Percentiles rank a stretch among this genome's conserved stretches.
These are phyloP conservation scores for Rhimphoctona megacephalus DNA, from an alignment of 2,888 invertebrate genomes.

Conservation along the genomic window DNA sequence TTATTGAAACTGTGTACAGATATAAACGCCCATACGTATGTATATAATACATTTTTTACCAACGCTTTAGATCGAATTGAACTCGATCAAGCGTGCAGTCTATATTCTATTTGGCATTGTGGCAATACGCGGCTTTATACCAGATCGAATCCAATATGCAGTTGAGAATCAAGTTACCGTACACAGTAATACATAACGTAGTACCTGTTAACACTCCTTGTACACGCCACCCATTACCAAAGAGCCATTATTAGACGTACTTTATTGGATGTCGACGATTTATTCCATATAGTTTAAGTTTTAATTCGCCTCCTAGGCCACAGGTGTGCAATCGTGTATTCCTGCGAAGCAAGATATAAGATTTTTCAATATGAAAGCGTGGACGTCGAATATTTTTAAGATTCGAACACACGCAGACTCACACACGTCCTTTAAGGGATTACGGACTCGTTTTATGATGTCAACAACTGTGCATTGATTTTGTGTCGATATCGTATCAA, in stretches of 20 bases:
- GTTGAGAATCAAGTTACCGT: conserved; percentile 66
- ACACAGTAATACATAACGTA: conserved; percentile 58
- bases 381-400: conserved; percentile 48
- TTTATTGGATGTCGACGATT: conserved; percentile 63
- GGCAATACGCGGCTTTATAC: conserved; percentile 36
- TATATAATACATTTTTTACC: conserved; percentile 8
- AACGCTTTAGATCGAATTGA: conserved; percentile 2
- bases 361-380: conserved; percentile 49
- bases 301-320: conserved; percentile 31
- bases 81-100: conserved; percentile 63
- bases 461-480: background rate
- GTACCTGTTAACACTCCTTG: conserved; percentile 66
- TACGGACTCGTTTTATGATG: conserved; percentile 1
- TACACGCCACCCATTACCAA: conserved; percentile 61
- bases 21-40: background rate
- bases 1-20: conserved; percentile 47
- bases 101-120: conserved; percentile 65
- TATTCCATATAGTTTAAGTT: conserved; percentile 51
- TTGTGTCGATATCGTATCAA: background rate
- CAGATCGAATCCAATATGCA: conserved; percentile 24
- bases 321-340: background rate
- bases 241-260: conserved; percentile 65
- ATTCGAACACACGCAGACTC: conserved; percentile 2
- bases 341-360: background rate
- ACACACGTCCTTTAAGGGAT: conserved; percentile 36